A percentile compares a stretch with the other conserved stretches of the same genome.
phyloP scores from a whole-genome alignment of 2,888 invertebrate genomes.

The Tipula vernalis region DNA sequence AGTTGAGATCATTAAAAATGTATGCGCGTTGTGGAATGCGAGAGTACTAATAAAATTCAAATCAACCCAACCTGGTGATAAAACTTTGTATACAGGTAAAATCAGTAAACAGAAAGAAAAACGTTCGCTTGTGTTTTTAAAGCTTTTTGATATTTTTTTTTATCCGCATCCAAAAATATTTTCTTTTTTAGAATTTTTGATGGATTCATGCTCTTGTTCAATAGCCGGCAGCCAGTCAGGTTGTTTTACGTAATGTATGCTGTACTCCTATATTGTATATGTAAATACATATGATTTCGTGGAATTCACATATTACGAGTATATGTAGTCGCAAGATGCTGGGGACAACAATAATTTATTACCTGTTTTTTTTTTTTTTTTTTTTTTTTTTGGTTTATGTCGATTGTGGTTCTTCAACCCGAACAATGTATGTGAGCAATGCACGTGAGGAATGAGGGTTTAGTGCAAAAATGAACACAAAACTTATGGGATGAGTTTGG shows the following conservation, averaged over 20 bases:
- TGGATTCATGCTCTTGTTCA: not conserved
- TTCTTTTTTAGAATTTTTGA: too few relatives aligned
- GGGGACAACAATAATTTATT: not conserved
- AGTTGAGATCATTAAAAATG: not conserved
- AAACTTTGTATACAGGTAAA: not conserved
- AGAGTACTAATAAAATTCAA: not conserved
- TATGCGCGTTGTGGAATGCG: not conserved
- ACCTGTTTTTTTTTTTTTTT: not conserved
- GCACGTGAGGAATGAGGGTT: not conserved
- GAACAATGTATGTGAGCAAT: not conserved
- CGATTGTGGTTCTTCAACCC: not conserved
- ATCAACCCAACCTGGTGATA: not conserved
- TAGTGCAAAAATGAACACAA: not conserved
- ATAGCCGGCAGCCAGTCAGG: not conserved
- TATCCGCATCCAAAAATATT: not conserved
- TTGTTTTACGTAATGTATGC: not conserved
- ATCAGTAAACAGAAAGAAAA: not conserved
- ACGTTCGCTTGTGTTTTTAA: not conserved
- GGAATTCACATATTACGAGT: not conserved
- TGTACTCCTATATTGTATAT: too few relatives aligned
- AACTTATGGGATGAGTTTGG: not conserved
- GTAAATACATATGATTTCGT: not conserved
- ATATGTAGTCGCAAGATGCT: not conserved
- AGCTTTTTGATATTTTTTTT: not conserved
- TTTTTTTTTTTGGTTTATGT: not conserved